A percentile compares a stretch with the other conserved stretches of the same genome.
Evolutionary conservation across 2,113 vertebrate genomes (phyloP).

Genomic region (Corvus moneduloides): DNA sequence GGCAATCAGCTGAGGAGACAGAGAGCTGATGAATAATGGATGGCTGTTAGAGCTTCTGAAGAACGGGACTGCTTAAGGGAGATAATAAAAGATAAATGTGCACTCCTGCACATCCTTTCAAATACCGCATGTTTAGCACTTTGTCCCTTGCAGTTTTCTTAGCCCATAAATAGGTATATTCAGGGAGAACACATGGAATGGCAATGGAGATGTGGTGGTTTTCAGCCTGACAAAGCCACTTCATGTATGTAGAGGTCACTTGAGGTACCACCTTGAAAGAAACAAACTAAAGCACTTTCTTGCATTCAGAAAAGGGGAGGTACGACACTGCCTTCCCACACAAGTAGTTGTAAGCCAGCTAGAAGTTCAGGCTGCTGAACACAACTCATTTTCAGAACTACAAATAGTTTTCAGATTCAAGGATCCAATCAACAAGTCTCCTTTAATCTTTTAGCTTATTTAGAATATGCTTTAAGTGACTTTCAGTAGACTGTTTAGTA

Average conservation of each 20-base stretch:
- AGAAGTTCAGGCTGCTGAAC: not conserved
- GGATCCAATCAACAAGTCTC: not conserved
- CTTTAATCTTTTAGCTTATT: not conserved
- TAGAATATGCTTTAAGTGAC: not conserved
- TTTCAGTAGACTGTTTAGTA: not conserved
- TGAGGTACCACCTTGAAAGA: not conserved
- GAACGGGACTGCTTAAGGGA: not conserved
- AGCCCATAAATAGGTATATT: not conserved
- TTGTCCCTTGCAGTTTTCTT: not conserved
- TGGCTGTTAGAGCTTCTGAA: not conserved
- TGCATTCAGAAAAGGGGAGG: not conserved
- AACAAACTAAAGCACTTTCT: not conserved
- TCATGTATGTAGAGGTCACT: not conserved
- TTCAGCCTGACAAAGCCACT: not conserved
- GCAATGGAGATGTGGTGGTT: not conserved
- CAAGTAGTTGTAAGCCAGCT: not conserved
- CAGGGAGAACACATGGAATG: not conserved
- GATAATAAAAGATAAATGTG: slow-evolving; percentile 9
- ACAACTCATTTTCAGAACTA: not conserved
- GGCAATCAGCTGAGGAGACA: not conserved
- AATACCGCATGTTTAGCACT: not conserved
- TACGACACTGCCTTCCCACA: not conserved
- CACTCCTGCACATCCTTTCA: not conserved
- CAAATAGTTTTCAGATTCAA: not conserved
- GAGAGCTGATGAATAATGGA: slow-evolving; percentile 20